Base-by-base conservation (phyloP, 2,797 vertebrate species). In the Sebastolobus altivelis region DNA sequence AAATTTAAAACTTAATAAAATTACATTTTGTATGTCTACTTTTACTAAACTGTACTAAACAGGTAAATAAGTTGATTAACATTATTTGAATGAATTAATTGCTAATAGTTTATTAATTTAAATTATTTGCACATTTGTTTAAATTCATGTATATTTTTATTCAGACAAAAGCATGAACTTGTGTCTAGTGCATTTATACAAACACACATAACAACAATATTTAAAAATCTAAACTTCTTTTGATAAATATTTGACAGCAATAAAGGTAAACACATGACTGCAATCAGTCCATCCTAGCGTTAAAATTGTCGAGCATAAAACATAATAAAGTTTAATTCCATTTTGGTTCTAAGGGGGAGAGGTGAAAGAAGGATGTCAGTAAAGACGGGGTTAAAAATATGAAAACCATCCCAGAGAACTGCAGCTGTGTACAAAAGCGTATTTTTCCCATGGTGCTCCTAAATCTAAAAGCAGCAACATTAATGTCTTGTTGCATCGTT, bases 401-500 rank as follows among this genome's bases (percentile, higher is more conserved):
- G 54, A 10, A 25, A 2, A 60, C 1, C 46, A 56, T 29, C 27
- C 33, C 29, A 35, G 14, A 37, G 46, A 55, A 58, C n/a, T n/a
- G 59, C n/a, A 65, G 65, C 52, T 2, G 2, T 31, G 11, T 65
- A 56, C 25, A 20, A 20, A 61, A 56, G 27, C 37, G 25, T 62
- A 22, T 69, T 33, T n/a, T 40, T 29, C 25, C 25, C 20, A 40
- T 3, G 60, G 55, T 60, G 7, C 20, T 70, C 54, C 38, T 52
- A 35, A 43, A 27, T 55, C 63, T 61, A 43, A 33, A 27, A 27
- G 22, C n/a, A 35, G 22, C 22, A n/a, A 56, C 20, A 22, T 11
- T 52, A n/a, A 68, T 54, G 6, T 33, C 20, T 52, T 54, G 49
- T 62, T 81, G 6, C 16, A 33, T 62, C 72, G 18, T 76, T 4